Base-by-base conservation (phyloP, 2,113 vertebrate genomes). In the Tauraco erythrolophus region DNA sequence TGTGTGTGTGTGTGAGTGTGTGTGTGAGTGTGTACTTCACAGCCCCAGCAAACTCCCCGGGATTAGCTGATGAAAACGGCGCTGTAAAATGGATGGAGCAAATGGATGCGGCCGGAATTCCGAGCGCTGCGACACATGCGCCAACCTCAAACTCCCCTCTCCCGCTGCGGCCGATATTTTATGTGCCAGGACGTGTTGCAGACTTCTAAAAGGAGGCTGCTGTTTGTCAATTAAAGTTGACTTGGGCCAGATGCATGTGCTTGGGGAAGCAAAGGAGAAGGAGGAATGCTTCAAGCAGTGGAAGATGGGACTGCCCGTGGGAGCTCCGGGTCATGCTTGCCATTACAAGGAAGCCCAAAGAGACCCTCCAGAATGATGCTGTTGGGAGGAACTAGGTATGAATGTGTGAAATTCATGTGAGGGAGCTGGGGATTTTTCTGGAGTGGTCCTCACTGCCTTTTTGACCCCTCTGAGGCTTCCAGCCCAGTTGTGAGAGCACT, bases 31-130 rank as follows among this genome's bases (percentile, higher is more conserved):
- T 88, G 77, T 57, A 53, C 35, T 83, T 93, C n/a, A n/a, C n/a
- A n/a, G n/a, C n/a, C n/a, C n/a, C 69, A 93, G 68, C 4, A 23
- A 94, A 92, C 53, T 95, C 75, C 46, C 31, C 48, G 81, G 83
- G 92, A 95, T 93, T 92, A 96, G 79, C 88, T 97, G 82, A 96
- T 94, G 92, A 96, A 96, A 94, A 84, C 76, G 92, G 74, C 84
- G 10, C 78, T 92, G 79, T 75, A 95, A 91, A 88, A 95, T 91
- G 90, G 90, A 97, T 97, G 84, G 86, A 93, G 70, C 81, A 92
- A 88, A 97, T 97, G 72, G 9, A 97, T 78, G 13, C 75, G 93
- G 76, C 72, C 2, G 7, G 89, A 89, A 95, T 94, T 96, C 45
- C 85, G 89, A 95, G 72, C 62, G 14, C 58, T 74, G 58, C 91